These are phyloP conservation scores for Polyergus mexicanus DNA, from an alignment of 1,140 invertebrate species.

Conservation along the genomic window DNA sequence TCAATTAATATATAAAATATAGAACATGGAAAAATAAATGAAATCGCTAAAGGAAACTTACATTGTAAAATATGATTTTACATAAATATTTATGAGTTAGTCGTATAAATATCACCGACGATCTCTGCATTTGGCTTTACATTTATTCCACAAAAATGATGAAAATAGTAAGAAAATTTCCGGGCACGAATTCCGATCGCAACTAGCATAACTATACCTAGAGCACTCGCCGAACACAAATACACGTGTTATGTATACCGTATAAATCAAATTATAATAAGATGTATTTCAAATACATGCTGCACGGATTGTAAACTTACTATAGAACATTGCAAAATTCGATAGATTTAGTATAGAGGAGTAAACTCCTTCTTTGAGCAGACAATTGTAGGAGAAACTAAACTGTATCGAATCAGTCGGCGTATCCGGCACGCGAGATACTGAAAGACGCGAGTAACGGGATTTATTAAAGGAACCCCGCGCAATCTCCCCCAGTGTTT, in stretches of 20 bases:
- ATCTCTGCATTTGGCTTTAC: background rate
- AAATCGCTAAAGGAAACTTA: background rate
- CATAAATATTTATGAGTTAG: background rate
- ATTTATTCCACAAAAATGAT: conserved; percentile 9
- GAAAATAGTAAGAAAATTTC: conserved; percentile 26
- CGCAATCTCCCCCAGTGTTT: conserved; percentile 21
- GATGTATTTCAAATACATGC: conserved; percentile 40
- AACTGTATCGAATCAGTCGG: background rate
- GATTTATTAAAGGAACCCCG: conserved; percentile 32
- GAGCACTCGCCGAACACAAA: background rate
- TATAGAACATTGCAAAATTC: background rate
- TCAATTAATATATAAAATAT: background rate
- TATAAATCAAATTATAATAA: conserved; percentile 50
- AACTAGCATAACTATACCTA: conserved; percentile 40
- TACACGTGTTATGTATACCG: conserved; percentile 11
- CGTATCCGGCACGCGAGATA: background rate
- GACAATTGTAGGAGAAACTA: background rate
- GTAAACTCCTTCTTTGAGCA: background rate
- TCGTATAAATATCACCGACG: background rate
- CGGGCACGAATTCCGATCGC: conserved; percentile 22
- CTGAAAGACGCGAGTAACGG: conserved; percentile 45
- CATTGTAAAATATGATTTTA: background rate
- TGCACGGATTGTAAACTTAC: background rate
- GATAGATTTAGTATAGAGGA: background rate
- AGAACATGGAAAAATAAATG: background rate